Percentiles rank a stretch among this genome's conserved stretches.
Conservation (phyloP, 1,140 invertebrate genomes). For the Prorops nasuta region DNA sequence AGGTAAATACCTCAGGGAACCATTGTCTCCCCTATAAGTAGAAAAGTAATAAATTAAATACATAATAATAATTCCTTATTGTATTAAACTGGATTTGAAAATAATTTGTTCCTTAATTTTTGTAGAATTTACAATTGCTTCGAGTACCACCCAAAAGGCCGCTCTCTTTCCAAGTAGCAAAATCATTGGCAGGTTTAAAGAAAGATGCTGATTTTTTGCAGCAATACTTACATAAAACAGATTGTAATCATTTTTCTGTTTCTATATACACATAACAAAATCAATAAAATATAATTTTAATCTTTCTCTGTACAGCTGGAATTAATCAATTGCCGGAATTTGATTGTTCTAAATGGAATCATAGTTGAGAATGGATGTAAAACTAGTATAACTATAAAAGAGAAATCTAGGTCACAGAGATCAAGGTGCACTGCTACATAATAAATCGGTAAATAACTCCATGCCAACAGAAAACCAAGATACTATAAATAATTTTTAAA, state of each 20-base stretch:
- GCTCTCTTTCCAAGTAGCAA: constrained; percentile 24
- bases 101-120: constrained; percentile 14
- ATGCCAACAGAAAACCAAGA: constrained; percentile 22
- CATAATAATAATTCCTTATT: background rate
- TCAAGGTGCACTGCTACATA: background rate
- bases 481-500: constrained; percentile 32
- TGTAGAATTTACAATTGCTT: constrained; percentile 49
- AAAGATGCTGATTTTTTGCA: constrained; percentile 36
- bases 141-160: constrained; percentile 34
- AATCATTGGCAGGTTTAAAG: background rate
- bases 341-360: too few species aligned
- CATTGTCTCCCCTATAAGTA: constrained; percentile 65
- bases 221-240: constrained; percentile 38
- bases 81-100: background rate
- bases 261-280: too few species aligned
- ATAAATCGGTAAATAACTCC: constrained; percentile 11
- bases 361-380: too few species aligned
- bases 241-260: too few species aligned
- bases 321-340: too few species aligned
- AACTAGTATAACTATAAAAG: too few species aligned
- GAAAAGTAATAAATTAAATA: too few species aligned
- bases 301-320: too few species aligned
- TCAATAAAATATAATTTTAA: background rate
- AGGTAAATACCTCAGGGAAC: constrained; percentile 35
- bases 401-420: too few species aligned